Conservation (phyloP, 2,113 vertebrate genomes). For the Atlantisia rogersi region DNA sequence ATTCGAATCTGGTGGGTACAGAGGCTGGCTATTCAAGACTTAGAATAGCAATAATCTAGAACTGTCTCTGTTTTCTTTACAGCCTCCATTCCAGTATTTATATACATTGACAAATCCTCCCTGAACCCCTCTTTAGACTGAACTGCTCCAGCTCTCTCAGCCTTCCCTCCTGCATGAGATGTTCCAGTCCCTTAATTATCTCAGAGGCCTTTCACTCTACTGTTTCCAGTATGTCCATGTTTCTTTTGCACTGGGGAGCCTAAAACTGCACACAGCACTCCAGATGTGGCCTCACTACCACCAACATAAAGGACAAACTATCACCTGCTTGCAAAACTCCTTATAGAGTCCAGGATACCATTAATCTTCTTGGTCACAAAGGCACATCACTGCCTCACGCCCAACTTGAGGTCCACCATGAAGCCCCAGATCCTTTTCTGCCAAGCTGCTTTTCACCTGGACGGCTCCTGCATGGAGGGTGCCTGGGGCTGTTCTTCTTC, state of each 20-base stretch:
- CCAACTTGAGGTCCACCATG: neutral
- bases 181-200: neutral
- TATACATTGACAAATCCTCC: rapidly evolving
- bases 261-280: neutral
- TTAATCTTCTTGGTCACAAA: neutral
- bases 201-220: neutral
- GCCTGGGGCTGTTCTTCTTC: neutral
- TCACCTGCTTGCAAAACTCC: neutral
- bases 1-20: neutral
- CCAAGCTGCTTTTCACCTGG: neutral
- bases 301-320: neutral
- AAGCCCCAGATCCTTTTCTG: neutral
- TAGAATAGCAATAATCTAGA: neutral
- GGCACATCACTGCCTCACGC: rapidly evolving
- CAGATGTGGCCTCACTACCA: neutral
- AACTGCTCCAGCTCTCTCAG: neutral
- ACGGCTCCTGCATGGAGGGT: too few species aligned
- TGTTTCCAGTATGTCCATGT: neutral
- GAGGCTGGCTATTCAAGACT: neutral
- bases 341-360: neutral
- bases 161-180: neutral
- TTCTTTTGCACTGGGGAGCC: neutral
- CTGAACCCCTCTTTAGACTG: neutral
- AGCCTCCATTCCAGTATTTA: rapidly evolving
- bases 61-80: neutral